phyloP scores from a whole-genome alignment of 2,888 invertebrate species.

The Parasteatoda lunata region DNA sequence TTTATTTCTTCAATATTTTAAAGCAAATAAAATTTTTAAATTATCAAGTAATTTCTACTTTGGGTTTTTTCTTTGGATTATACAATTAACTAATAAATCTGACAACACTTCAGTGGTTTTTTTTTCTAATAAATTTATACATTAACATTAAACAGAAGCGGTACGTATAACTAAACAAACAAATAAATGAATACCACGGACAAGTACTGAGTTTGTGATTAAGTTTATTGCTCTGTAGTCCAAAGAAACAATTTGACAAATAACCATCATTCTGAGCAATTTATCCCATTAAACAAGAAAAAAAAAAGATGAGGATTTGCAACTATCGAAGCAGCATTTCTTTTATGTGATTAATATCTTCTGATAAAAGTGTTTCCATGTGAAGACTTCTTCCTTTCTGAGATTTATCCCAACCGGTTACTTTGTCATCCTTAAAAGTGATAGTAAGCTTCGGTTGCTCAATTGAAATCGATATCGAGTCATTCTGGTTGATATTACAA shows the following conservation, averaged over 20 bases:
- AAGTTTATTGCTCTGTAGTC: slow-evolving; percentile 32
- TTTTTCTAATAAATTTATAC: no score
- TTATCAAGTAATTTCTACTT: no score
- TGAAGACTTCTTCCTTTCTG: neutral
- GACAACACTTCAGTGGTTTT: no score
- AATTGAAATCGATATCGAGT: no score
- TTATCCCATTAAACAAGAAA: slow-evolving; percentile 14
- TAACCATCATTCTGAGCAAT: slow-evolving; percentile 34
- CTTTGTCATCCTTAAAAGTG: neutral
- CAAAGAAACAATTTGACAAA: slow-evolving; percentile 46
- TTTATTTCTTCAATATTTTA: no score
- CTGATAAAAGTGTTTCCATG: slow-evolving; percentile 17
- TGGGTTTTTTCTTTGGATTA: no score
- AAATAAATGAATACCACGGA: slow-evolving; percentile 26
- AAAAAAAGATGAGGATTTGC: slow-evolving; percentile 9
- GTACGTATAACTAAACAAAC: slow-evolving; percentile 4
- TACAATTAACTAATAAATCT: no score
- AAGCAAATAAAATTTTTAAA: no score
- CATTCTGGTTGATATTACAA: no score
- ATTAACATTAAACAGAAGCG: no score
- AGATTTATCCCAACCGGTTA: neutral
- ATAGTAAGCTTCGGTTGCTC: neutral
- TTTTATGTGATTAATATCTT: slow-evolving; percentile 41
- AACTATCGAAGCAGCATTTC: neutral
- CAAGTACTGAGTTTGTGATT: slow-evolving; percentile 14